These are phyloP conservation scores for Plodia interpunctella DNA, from an alignment of 1,140 invertebrate genomes.

Conservation along the genomic window DNA sequence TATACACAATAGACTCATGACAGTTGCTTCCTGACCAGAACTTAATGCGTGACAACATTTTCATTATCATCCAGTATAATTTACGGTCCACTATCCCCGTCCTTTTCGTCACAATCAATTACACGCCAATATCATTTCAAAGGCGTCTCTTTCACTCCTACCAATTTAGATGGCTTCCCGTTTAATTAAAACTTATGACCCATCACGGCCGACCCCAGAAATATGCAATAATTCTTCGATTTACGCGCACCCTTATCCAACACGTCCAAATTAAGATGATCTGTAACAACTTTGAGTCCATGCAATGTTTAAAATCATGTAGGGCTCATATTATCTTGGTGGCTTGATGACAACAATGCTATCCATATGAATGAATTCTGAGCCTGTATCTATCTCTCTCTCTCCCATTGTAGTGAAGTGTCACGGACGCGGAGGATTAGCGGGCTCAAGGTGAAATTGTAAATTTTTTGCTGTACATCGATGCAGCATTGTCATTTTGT, in stretches of 20 bases:
- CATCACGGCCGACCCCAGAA: conserved; percentile 44
- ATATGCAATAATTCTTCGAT: conserved; percentile 47
- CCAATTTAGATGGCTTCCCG: conserved; percentile 48
- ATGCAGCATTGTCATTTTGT: conserved; percentile 11
- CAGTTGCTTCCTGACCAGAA: conserved; percentile 16
- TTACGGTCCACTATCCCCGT: conserved; percentile 19
- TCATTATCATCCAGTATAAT: conserved; percentile 38
- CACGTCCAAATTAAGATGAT: conserved; percentile 37
- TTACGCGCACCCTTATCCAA: conserved; percentile 53
- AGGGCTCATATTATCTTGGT: conserved; percentile 33
- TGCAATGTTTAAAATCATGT: neutral
- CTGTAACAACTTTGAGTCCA: conserved; percentile 18
- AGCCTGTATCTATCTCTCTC: conserved; percentile 31
- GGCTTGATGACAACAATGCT: conserved; percentile 39
- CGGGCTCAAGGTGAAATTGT: conserved; percentile 40
- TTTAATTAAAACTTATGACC: conserved; percentile 73
- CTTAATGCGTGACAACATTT: conserved; percentile 45
- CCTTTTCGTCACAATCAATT: conserved; percentile 32
- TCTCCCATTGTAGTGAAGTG: conserved; percentile 40
- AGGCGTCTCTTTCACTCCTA: conserved; percentile 29
- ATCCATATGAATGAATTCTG: conserved; percentile 51
- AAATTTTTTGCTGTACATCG: conserved; percentile 23
- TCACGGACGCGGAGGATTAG: conserved; percentile 51
- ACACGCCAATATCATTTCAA: conserved; percentile 29
- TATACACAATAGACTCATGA: neutral